phyloP scores from a whole-genome alignment of 2,888 invertebrate genomes.

The Hesperia comma region DNA sequence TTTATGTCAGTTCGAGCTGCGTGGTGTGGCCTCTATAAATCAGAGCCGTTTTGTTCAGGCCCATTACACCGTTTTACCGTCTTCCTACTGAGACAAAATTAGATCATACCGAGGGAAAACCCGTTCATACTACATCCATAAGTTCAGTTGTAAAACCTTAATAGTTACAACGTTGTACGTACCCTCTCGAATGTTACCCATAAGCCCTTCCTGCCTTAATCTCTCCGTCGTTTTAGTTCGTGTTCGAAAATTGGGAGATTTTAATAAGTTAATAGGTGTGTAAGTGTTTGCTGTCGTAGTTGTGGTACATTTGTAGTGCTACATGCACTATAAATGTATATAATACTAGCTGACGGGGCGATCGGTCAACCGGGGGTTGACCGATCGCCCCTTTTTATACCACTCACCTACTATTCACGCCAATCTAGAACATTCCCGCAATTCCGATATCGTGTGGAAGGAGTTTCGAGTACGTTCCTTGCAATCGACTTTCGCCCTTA shows the following conservation, averaged over 20 bases:
- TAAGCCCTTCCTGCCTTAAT: slow-evolving; percentile 18
- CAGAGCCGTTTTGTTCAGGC: slow-evolving; percentile 76
- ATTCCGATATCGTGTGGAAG: too few relatives aligned
- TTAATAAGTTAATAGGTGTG: slow-evolving; percentile 14
- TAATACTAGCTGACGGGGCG: too few relatives aligned
- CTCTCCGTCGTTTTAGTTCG: slow-evolving; percentile 11
- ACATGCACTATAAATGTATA: too few relatives aligned
- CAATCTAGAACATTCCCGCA: too few relatives aligned
- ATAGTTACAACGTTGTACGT: slow-evolving; percentile 61
- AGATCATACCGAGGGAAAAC: slow-evolving; percentile 74
- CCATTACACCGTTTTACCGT: slow-evolving; percentile 79
- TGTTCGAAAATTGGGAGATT: slow-evolving; percentile 13
- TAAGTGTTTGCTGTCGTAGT: slow-evolving; percentile 6
- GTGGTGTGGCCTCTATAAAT: slow-evolving; percentile 70
- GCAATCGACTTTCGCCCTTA: too few relatives aligned
- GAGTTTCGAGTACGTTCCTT: too few relatives aligned
- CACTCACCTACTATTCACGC: too few relatives aligned
- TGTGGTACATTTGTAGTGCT: background rate
- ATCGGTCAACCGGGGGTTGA: too few relatives aligned
- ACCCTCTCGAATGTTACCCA: slow-evolving; percentile 23
- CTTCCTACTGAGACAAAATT: slow-evolving; percentile 78
- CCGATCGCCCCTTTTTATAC: too few relatives aligned
- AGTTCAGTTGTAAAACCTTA: slow-evolving; percentile 73
- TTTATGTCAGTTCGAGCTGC: slow-evolving; percentile 60
- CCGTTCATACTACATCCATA: slow-evolving; percentile 62